Base-by-base conservation (phyloP, 37 sponge, comb jelly and placozoan genomes). In the Chondrosia reniformis region DNA sequence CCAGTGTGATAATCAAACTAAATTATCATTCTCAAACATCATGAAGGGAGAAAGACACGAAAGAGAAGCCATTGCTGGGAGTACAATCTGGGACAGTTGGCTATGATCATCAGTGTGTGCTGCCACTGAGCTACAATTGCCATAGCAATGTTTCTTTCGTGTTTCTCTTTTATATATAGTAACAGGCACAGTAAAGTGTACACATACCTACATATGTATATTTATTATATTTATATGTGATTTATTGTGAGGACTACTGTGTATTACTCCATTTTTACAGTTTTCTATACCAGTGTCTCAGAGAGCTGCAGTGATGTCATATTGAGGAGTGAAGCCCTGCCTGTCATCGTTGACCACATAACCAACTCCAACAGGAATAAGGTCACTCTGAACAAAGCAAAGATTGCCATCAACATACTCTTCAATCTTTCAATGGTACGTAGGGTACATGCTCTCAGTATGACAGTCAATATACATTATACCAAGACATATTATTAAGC, bases 341-440 rank as follows among this genome's bases (percentile, higher is more conserved):
- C 63, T 8, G 82, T 81, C 7, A 44, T 89, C 31, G 52, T 81
- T 45, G 57, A 77, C 0, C 54, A 76, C 24, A 46, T 89, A 0
- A 45, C 43, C 37, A 64, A 58, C 37, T 67, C 78, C 17, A 90
- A 85, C 33, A 56, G 90, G 40, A 90, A 79, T 63, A 22, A 52
- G 67, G 83, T 85, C 17, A 33, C 86, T 3, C 83, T 90, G n/a
- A 38, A 33, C 0, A 44, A 84, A 38, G 83, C 77, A 31, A 74
- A 73, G 1, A 63, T 67, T 17, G 58, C 72, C 31, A 5, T 83
- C 17, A 66, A 37, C 63, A 82, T 90, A 45, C 77, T 90, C 43
- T 0, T 39, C 67, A 90, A 90, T 59, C 13, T 90, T 17, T 40
- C 55, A 45, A 84, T 74, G 82, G 89, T 89, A 24, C 59, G 78